phyloP scores from a whole-genome alignment of 2,888 invertebrate species.

The Macaria liturata region DNA sequence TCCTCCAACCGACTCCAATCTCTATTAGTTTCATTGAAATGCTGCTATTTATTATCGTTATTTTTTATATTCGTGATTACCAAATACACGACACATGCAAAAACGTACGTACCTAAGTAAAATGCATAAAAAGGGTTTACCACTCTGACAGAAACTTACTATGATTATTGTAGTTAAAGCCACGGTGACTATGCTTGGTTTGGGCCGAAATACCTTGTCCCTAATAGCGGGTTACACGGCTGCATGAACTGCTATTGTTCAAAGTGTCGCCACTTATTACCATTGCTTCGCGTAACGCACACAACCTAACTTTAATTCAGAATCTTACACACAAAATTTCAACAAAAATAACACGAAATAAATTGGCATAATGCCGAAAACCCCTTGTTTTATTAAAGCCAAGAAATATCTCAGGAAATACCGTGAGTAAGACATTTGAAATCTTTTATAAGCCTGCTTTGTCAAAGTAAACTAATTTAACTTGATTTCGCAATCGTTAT shows the following conservation, averaged over 20 bases:
- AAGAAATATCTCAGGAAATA: constrained; percentile 19
- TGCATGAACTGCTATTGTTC: constrained; percentile 42
- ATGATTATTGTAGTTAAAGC: no score
- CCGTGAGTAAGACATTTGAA: constrained; percentile 13
- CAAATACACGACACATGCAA: no score
- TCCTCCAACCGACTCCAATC: constrained; percentile 29
- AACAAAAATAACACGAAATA: constrained; percentile 4
- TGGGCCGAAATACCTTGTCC: constrained; percentile 49
- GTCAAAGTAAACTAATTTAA: constrained; percentile 33
- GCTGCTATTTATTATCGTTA: no score
- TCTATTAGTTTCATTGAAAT: neutral
- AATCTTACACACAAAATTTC: constrained; percentile 10
- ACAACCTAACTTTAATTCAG: constrained; percentile 18
- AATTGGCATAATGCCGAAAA: constrained; percentile 10
- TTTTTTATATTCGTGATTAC: no score
- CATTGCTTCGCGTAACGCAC: constrained; percentile 24
- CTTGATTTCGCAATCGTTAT: constrained; percentile 39
- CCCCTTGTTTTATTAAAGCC: neutral
- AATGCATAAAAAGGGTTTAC: no score
- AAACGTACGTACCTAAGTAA: no score
- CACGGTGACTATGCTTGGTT: constrained; percentile 20
- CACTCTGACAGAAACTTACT: no score
- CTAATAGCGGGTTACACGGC: constrained; percentile 39
- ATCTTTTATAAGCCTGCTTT: constrained; percentile 16
- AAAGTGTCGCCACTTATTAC: constrained; percentile 32